phyloP scores from a whole-genome alignment of 2,888 invertebrate species.

The Camponotus fellah region DNA sequence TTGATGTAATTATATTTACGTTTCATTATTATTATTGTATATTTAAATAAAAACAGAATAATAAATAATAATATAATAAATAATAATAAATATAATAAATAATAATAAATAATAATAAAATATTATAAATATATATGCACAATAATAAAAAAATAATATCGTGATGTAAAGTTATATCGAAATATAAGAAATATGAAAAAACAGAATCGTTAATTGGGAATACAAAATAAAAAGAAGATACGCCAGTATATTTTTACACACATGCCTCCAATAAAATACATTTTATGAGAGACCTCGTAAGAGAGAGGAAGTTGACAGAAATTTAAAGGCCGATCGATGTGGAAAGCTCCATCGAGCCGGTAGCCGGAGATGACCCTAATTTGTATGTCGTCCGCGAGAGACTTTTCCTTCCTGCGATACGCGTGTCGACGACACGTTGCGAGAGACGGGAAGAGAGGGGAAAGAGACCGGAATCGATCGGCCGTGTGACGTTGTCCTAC shows the following conservation, averaged over 20 bases:
- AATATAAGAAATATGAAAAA: neutral
- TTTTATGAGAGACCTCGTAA: neutral
- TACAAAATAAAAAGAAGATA: neutral
- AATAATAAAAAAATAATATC: no score
- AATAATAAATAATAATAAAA: no score
- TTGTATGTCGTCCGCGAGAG: constrained; percentile 34
- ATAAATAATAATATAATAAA: no score
- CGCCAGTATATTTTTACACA: neutral
- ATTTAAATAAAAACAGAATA: no score
- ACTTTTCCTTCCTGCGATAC: constrained; percentile 49
- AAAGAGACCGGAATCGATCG: constrained; percentile 17
- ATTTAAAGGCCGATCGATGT: constrained; percentile 25
- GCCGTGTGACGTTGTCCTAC: neutral
- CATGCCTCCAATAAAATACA: neutral
- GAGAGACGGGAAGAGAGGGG: neutral
- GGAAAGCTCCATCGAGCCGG: constrained; percentile 41
- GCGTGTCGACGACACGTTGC: constrained; percentile 24
- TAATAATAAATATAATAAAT: no score
- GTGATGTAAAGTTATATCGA: neutral
- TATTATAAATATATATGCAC: no score
- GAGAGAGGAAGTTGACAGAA: constrained; percentile 14
- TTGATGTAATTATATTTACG: no score
- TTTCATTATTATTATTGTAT: no score
- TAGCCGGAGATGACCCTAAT: constrained; percentile 49
- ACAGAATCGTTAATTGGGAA: neutral